These are phyloP conservation scores for Acanthacorydalis orientalis DNA, from an alignment of 2,888 invertebrate genomes.

Conservation along the genomic window DNA sequence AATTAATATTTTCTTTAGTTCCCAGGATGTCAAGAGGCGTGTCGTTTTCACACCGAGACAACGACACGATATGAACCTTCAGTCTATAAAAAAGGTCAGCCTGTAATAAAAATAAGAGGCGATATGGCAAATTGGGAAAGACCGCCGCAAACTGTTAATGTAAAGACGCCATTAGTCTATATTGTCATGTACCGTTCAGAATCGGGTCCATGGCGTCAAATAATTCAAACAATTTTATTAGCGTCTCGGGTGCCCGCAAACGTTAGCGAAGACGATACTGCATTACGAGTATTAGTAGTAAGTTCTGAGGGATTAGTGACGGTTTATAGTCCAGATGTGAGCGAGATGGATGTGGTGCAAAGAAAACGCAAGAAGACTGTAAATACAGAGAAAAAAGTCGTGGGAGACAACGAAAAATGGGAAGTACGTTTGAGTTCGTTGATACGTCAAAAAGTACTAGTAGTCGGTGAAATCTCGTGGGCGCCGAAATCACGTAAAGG, in stretches of 20 bases:
- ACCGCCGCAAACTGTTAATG: slow-evolving; percentile 37
- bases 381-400: slow-evolving; percentile 30
- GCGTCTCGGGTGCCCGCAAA: slow-evolving; percentile 45
- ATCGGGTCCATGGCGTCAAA: slow-evolving; percentile 46
- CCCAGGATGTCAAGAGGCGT: slow-evolving; percentile 54
- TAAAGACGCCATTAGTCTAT: slow-evolving; percentile 44
- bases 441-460: slow-evolving; percentile 53
- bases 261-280: slow-evolving; percentile 36
- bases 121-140: slow-evolving; percentile 47
- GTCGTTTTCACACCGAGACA: slow-evolving; percentile 48
- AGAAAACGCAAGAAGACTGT: slow-evolving; percentile 28
- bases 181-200: slow-evolving; percentile 51
- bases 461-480: slow-evolving; percentile 59
- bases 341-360: slow-evolving; percentile 26
- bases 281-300: slow-evolving; percentile 50
- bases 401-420: slow-evolving; percentile 39
- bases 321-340: slow-evolving; percentile 50
- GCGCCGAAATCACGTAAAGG: slow-evolving; percentile 45
- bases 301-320: slow-evolving; percentile 53
- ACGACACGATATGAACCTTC: slow-evolving; percentile 44
- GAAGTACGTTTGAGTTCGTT: slow-evolving; percentile 49
- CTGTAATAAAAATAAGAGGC: slow-evolving; percentile 44
- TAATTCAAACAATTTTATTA: slow-evolving; percentile 46
- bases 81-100: slow-evolving; percentile 51
- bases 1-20: slow-evolving; percentile 31